Percentiles rank a stretch among this genome's conserved stretches.
phyloP scores from a whole-genome alignment of 1,140 invertebrate genomes.

The Conus betulinus region DNA sequence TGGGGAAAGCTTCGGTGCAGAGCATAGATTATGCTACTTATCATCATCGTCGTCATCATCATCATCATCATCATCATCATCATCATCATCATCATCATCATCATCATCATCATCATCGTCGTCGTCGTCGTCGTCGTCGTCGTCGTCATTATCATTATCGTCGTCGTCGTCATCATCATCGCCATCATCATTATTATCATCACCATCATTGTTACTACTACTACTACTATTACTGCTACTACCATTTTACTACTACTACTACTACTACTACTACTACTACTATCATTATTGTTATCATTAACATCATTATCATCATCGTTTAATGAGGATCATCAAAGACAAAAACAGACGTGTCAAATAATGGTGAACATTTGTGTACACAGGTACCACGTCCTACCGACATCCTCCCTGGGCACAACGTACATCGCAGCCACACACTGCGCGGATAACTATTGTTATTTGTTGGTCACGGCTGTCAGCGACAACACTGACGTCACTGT shows the following conservation, averaged over 20 bases:
- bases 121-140: background rate
- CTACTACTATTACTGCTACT: background rate
- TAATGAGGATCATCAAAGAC: background rate
- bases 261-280: constrained; percentile 15
- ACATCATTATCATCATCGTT: too few relatives aligned
- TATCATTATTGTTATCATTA: constrained; percentile 4
- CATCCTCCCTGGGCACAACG: too few relatives aligned
- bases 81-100: background rate
- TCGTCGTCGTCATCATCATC: background rate
- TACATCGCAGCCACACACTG: too few relatives aligned
- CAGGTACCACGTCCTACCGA: too few relatives aligned
- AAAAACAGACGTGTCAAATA: background rate
- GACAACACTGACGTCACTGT: too few relatives aligned
- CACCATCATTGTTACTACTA: constrained; percentile 7
- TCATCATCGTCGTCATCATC: background rate
- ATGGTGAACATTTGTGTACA: background rate
- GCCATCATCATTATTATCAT: background rate
- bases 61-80: constrained; percentile 16
- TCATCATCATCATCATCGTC: background rate
- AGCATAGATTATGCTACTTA: background rate
- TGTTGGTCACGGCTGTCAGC: too few relatives aligned
- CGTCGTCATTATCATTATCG: background rate
- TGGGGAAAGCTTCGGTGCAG: too few relatives aligned
- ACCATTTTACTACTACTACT: constrained; percentile 2
- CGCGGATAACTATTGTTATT: too few relatives aligned